Evolutionary conservation across 64 coral and sea anemone species (phyloP).

Genomic region (Porites lutea): DNA sequence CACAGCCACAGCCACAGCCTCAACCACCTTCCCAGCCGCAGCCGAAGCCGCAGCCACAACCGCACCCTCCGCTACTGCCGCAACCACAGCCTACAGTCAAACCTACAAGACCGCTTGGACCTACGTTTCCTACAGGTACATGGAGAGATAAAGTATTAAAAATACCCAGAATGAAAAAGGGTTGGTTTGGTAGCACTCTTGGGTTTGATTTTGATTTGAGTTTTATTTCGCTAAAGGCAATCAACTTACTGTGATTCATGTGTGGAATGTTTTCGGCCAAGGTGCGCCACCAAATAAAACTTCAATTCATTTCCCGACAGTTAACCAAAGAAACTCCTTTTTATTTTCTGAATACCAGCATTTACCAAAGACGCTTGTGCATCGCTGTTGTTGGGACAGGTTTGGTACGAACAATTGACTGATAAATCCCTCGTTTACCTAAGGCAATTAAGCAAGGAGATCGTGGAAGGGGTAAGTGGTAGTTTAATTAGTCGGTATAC

Average conservation of each 20-base stretch:
- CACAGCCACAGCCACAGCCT: too few species aligned
- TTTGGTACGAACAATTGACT: slow-evolving; percentile 66
- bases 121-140: slow-evolving; percentile 17
- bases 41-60: background rate
- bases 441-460: slow-evolving; percentile 2
- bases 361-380: slow-evolving; percentile 72
- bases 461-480: slow-evolving; percentile 43
- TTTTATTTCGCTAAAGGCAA: too few species aligned
- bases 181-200: too few species aligned
- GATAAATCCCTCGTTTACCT: slow-evolving; percentile 47
- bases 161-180: too few species aligned
- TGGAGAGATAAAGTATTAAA: background rate
- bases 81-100: background rate
- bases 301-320: too few species aligned
- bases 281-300: background rate
- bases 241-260: too few species aligned
- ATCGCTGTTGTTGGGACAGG: slow-evolving; percentile 63
- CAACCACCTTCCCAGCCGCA: background rate
- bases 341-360: background rate
- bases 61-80: background rate
- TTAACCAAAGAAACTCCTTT: background rate
- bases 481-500: background rate
- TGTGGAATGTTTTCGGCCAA: too few species aligned
- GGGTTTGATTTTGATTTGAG: too few species aligned
- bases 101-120: background rate